Base-by-base conservation (phyloP, 2,113 vertebrate species). In the Alouatta palliata region DNA sequence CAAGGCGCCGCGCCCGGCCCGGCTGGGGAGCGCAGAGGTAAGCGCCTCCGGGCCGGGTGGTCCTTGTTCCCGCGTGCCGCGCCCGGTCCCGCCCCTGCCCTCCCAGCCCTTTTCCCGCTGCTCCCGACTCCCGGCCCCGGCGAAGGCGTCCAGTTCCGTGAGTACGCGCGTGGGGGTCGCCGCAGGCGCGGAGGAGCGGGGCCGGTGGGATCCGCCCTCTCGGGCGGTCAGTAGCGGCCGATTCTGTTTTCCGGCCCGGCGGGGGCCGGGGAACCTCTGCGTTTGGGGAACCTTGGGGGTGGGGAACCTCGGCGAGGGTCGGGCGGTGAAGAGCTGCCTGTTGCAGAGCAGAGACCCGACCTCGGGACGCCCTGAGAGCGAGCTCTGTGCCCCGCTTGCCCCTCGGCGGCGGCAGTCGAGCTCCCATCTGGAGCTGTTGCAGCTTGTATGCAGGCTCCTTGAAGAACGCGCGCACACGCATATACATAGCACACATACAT, bases 1-100 rank as follows among this genome's bases (percentile, higher is more conserved):
- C 56, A 0, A 73, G 40, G 73, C 40, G 3, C 12, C 82, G 76
- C 58, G 45, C 49, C 93, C 49, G 45, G 90, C 76, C 43, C 2
- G 88, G 45, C 86, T 54, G 68, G 88, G 49, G 40, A 58, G 82
- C 61, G 14, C 73, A 0, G 97, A 96, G 97, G 97, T 97, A 81
- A 96, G 97, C 54, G 88, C 20, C 37, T 45, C 27, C 1, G 3
- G 56, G 27, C 27, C 12, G 61, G 54, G 64, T 21, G 17, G 52
- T 43, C 88, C 61, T 0, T 12, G 61, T 64, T 64, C 61, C 61
- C 27, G 61, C 27, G 8, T 20, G 95, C 43, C n/a, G 75, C 93
- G 23, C 90, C 92, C 27, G 32, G 90, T 43, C 82, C 52, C 1
- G 49, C 40, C 17, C 35, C n/a, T 75, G 91, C 68, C 25, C 49